Evolutionary conservation across 2,797 vertebrate genomes (phyloP).

Genomic region (Bovichtus diacanthus): DNA sequence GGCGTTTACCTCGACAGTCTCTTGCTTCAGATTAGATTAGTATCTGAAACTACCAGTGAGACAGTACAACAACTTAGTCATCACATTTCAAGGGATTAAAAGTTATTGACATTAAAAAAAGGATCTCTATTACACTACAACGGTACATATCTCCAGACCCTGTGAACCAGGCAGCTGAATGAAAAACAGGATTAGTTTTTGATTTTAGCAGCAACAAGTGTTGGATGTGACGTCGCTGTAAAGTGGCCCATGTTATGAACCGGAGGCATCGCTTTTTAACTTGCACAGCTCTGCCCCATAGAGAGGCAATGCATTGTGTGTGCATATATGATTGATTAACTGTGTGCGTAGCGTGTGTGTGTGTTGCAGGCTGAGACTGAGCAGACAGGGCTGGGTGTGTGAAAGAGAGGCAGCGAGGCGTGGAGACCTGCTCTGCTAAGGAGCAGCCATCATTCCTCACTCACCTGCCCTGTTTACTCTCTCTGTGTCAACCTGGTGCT

Average conservation of each 20-base stretch:
- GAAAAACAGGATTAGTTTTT: constrained; percentile 3
- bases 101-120: neutral
- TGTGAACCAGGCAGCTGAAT: neutral
- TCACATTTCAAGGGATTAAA: neutral
- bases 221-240: neutral
- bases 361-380: constrained; percentile 79
- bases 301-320: constrained; percentile 67
- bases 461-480: constrained; percentile 88
- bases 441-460: constrained; percentile 83
- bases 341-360: constrained; percentile 57
- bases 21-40: neutral
- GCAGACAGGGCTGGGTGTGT: constrained; percentile 83
- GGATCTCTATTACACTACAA: neutral
- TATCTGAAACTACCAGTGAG: neutral
- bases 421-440: constrained; percentile 83
- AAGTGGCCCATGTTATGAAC: constrained; percentile 32
- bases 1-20: neutral
- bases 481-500: constrained; percentile 79
- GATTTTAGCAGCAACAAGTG: constrained; percentile 13
- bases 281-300: constrained; percentile 43
- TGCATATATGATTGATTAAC: constrained; percentile 83
- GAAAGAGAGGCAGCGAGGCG: constrained; percentile 84
- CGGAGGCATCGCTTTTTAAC: constrained; percentile 44
- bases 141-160: neutral
- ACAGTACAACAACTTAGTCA: neutral